Conservation (phyloP, 1,140 invertebrate genomes). For the Pinna nobilis region DNA sequence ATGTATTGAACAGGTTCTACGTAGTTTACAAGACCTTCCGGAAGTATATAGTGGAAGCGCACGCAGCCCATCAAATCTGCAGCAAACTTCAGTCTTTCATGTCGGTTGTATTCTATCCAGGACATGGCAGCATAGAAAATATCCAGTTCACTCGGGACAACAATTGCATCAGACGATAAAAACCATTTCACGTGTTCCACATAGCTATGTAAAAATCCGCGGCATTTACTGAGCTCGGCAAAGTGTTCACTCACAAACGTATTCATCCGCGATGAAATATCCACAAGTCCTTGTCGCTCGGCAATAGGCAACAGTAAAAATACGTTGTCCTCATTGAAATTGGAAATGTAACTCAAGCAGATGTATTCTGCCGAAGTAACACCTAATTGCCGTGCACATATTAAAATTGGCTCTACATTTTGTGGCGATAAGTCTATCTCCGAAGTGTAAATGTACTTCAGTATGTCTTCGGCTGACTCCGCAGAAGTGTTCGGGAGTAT, state of each 20-base stretch:
- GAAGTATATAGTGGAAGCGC: conserved; percentile 42
- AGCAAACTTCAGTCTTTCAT: conserved; percentile 35
- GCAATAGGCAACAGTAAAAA: conserved; percentile 37
- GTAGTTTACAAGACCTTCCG: conserved; percentile 44
- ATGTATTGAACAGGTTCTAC: conserved; percentile 43
- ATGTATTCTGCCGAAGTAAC: conserved; percentile 13
- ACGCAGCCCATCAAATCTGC: conserved; percentile 35
- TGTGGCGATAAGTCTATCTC: conserved; percentile 30
- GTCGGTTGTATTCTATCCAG: conserved; percentile 51
- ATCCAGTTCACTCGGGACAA: conserved; percentile 42
- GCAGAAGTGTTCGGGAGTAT: conserved; percentile 17
- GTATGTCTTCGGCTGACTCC: conserved; percentile 21
- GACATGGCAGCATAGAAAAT: conserved; percentile 41
- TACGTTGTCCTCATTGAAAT: conserved; percentile 39
- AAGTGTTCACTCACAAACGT: conserved; percentile 39
- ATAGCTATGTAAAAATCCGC: conserved; percentile 29
- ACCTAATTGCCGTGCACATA: conserved; percentile 39
- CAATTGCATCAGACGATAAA: conserved; percentile 40
- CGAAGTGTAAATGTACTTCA: conserved; percentile 35
- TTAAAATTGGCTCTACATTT: conserved; percentile 43
- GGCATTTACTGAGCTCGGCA: conserved; percentile 22
- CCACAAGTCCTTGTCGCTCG: conserved; percentile 45
- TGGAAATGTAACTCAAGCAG: conserved; percentile 29
- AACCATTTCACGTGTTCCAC: conserved; percentile 30
- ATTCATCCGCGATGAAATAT: conserved; percentile 38